Evolutionary conservation across 2,888 invertebrate genomes (phyloP), one percentile per base, ranked within the genome.

Genomic region (Ceraclea dissimilis): DNA sequence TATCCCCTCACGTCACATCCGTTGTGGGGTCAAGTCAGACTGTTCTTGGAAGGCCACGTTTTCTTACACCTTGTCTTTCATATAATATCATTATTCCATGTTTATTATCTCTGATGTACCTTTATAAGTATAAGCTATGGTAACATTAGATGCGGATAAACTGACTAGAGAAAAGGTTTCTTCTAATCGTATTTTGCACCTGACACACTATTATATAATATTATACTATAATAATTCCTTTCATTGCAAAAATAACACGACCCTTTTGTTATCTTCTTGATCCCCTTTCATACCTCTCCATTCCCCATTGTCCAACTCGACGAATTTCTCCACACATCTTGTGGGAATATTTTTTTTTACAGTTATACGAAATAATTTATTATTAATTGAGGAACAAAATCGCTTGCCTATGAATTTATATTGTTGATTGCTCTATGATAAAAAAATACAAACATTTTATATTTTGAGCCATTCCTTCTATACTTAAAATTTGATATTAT

Each of bases 171-270:
- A 4, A 39, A 39, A 39, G 39, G 39, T 39, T 13, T n/a, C 4
- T 11, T 22, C 49, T 54, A 54, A 54, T 54, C 54, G 54, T 48
- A 33, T 54, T 53, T 54, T 54, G 43, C 54, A 54, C 54, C 54
- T 54, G 54, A 54, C 48, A 22, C 39, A n/a, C n/a, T n/a, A n/a
- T 39, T n/a, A 39, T 13, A 39, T 16, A 39, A 26, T 26, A 26
- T 26, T 6, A 26, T 6, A 26, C 4, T 26, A 39, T 39, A 31
- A 31, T 53, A 39, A 54, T 49, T 54, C 54, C 48, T 49, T 54
- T 54, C 43, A 54, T 54, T 34, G 17, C 54, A 49, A 21, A 54
- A 54, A 54, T 49, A 54, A 54, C 54, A 54, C 49, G 54, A 48
- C 48, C 48, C 33, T 49, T 20, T 39, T 18, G 43, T 54, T 46